Conservation (phyloP, 2,888 invertebrate genomes). For the Sarcophaga caerulescens region DNA sequence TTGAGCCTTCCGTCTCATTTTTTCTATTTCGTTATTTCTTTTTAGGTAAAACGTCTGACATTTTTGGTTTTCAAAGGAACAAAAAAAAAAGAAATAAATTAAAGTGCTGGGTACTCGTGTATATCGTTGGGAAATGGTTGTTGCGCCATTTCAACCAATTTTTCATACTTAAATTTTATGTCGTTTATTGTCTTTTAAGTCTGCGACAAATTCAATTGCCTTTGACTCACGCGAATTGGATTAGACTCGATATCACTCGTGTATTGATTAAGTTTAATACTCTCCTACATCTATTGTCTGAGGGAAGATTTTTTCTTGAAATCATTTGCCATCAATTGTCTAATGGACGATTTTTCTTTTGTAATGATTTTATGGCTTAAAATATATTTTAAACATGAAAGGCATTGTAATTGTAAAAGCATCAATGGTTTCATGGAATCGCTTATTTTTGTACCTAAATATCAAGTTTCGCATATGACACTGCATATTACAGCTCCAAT, state of each 20-base stretch:
- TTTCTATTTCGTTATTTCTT: background rate
- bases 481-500: too few relatives aligned
- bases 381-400: too few relatives aligned
- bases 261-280: constrained; percentile 40
- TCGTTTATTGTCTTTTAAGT: constrained; percentile 52
- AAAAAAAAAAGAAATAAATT: background rate
- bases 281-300: background rate
- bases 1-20: background rate
- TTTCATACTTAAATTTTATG: constrained; percentile 35
- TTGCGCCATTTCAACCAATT: constrained; percentile 37
- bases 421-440: too few relatives aligned
- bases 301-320: background rate
- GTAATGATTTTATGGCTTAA: too few relatives aligned
- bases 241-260: constrained; percentile 45
- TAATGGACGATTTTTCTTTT: too few relatives aligned
- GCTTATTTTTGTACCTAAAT: too few relatives aligned
- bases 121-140: constrained; percentile 11
- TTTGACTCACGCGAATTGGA: constrained; percentile 43
- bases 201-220: constrained; percentile 53
- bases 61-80: background rate
- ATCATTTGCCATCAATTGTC: too few relatives aligned
- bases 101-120: background rate
- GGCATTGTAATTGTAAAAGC: too few relatives aligned
- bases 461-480: too few relatives aligned
- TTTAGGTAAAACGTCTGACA: background rate